These are phyloP conservation scores for Philotrypesis tridentata DNA, from an alignment of 1,140 invertebrate species.

Conservation along the genomic window DNA sequence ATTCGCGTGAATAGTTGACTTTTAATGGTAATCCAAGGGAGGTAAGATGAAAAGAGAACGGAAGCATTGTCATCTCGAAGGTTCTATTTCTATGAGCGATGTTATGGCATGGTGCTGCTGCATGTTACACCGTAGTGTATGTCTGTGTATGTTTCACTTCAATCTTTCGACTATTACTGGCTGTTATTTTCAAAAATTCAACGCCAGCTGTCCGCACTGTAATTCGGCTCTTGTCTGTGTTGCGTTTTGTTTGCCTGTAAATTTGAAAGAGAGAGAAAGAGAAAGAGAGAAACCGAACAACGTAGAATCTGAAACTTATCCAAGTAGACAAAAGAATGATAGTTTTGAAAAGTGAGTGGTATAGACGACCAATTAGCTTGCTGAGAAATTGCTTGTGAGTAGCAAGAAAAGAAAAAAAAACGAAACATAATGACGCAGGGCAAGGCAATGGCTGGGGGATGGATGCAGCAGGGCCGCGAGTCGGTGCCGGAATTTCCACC, in stretches of 20 bases:
- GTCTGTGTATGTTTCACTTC: constrained; percentile 57
- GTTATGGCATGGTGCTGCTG: constrained; percentile 64
- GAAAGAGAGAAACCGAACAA: background rate
- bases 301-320: constrained; percentile 19
- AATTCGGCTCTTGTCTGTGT: constrained; percentile 36
- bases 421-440: constrained; percentile 68
- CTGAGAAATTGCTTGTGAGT: background rate
- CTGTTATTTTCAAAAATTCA: constrained; percentile 30
- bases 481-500: constrained; percentile 69
- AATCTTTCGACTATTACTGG: constrained; percentile 50
- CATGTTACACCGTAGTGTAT: constrained; percentile 65
- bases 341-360: background rate
- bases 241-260: constrained; percentile 46
- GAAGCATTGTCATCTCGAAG: constrained; percentile 9
- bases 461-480: constrained; percentile 71
- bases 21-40: background rate
- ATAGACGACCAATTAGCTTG: background rate
- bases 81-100: background rate
- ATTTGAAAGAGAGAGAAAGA: constrained; percentile 15
- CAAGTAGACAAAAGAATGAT: constrained; percentile 31
- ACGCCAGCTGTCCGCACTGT: background rate
- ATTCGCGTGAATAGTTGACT: constrained; percentile 12
- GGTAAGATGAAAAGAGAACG: background rate
- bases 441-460: constrained; percentile 65
- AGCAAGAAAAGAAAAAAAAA: constrained; percentile 59